These are phyloP conservation scores for Sandelia bainsii DNA, from an alignment of 2,797 vertebrate species.

Conservation along the genomic window DNA sequence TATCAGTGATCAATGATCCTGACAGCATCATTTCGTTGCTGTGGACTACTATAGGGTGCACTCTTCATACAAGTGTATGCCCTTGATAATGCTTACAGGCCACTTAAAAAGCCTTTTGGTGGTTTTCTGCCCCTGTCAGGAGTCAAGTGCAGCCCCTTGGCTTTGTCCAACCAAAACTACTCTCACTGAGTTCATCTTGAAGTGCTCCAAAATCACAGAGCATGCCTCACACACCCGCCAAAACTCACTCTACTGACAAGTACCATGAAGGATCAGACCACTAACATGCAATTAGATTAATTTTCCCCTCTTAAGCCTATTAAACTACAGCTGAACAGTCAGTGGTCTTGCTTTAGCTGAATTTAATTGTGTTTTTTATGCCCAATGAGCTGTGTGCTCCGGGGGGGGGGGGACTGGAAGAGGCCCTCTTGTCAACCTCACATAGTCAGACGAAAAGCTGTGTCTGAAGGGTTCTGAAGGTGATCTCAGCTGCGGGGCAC, in stretches of 20 bases:
- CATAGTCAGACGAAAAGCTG: conserved; percentile 20
- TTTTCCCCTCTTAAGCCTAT: conserved; percentile 83
- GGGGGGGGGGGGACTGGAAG: conserved; percentile 60
- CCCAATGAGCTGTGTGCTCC: conserved; percentile 78
- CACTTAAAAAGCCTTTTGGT: conserved; percentile 69
- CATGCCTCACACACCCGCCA: conserved; percentile 33
- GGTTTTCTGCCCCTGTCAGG: conserved; percentile 65
- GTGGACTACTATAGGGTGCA: conserved; percentile 23
- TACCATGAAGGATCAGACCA: conserved; percentile 76
- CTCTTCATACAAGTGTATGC: conserved; percentile 57
- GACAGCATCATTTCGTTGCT: conserved; percentile 55
- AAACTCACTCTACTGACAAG: conserved; percentile 67
- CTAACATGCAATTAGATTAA: conserved; percentile 86
- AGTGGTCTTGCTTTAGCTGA: conserved; percentile 83
- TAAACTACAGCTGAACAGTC: conserved; percentile 72
- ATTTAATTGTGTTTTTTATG: conserved; percentile 91
- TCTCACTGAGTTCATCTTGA: conserved; percentile 33
- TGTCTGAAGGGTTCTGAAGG: conserved; percentile 57
- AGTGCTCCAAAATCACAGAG: conserved; percentile 32
- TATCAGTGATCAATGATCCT: conserved; percentile 51
- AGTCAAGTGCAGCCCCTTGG: conserved; percentile 70
- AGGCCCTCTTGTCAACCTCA: conserved; percentile 56
- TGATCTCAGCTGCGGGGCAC: conserved; percentile 70
- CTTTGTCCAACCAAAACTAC: conserved; percentile 57
- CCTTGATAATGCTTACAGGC: conserved; percentile 69